These are phyloP conservation scores for Steinernema hermaphroditum DNA, from an alignment of 2,888 invertebrate species.

Conservation along the genomic window DNA sequence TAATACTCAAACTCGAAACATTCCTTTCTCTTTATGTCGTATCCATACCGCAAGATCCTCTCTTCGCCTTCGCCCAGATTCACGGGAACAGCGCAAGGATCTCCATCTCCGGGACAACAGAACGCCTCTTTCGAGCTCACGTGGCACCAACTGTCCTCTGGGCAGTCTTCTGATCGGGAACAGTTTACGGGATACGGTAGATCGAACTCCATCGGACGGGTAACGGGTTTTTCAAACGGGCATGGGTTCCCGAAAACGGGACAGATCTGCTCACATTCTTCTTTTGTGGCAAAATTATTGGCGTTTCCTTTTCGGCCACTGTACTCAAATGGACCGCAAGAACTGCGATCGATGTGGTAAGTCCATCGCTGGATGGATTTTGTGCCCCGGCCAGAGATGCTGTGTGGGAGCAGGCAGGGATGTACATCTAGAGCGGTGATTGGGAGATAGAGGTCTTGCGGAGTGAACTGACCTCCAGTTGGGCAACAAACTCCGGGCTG, in stretches of 20 bases:
- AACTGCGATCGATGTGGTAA: neutral
- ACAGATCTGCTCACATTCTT: conserved; percentile 33
- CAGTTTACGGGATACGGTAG: conserved; percentile 8
- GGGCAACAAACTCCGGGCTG: conserved; percentile 39
- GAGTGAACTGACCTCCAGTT: neutral
- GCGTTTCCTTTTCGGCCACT: neutral
- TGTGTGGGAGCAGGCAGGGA: neutral
- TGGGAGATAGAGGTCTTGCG: too few species aligned
- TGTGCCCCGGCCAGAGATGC: neutral
- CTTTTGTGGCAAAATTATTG: conserved; percentile 32
- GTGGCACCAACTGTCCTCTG: conserved; percentile 4
- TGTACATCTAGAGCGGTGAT: neutral
- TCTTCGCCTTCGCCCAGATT: conserved; percentile 43
- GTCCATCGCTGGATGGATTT: neutral
- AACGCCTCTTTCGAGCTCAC: neutral
- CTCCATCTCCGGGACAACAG: conserved; percentile 27
- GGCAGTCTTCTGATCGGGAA: neutral
- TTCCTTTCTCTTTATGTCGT: conserved; percentile 44
- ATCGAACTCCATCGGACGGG: too few species aligned
- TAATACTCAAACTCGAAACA: conserved; percentile 35
- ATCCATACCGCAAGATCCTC: conserved; percentile 51
- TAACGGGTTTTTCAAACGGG: too few species aligned
- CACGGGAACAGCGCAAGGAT: conserved; percentile 45
- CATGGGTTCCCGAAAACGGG: conserved; percentile 34
- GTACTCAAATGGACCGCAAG: neutral